A percentile compares a stretch with the other conserved stretches of the same genome.
Evolutionary conservation across 1,140 invertebrate genomes (phyloP).

Genomic region (Bursaphelenchus mucronatus): DNA sequence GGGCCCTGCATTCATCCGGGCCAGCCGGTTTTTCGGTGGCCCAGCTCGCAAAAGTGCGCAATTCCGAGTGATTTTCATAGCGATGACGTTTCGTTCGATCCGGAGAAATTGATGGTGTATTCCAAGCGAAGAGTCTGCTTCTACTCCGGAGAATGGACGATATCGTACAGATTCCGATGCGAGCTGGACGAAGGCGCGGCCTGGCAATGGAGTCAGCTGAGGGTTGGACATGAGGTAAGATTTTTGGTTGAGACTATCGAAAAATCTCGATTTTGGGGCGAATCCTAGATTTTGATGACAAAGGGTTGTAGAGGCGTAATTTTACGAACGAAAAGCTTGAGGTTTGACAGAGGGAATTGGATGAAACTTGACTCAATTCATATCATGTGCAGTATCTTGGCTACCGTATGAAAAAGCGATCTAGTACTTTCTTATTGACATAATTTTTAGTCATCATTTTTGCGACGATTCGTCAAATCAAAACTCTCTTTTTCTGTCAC

Average conservation of each 20-base stretch:
- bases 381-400: no score
- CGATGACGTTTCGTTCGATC: slow-evolving; percentile 38
- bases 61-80: slow-evolving; percentile 22
- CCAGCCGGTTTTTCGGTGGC: slow-evolving; percentile 50
- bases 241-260: slow-evolving; percentile 24
- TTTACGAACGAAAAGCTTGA: no score
- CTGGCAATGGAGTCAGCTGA: slow-evolving; percentile 4
- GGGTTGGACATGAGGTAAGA: slow-evolving; percentile 19
- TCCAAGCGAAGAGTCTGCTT: slow-evolving; percentile 48
- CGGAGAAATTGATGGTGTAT: slow-evolving; percentile 31
- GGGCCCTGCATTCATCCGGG: slow-evolving; percentile 44
- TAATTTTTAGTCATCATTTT: no score
- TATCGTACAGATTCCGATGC: slow-evolving; percentile 31
- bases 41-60: slow-evolving; percentile 13
- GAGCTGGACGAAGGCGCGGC: neutral
- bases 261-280: neutral
- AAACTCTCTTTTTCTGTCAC: neutral
- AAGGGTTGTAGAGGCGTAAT: no score
- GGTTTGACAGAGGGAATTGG: no score
- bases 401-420: no score
- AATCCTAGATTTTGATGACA: neutral
- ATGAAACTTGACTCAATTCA: no score
- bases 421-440: no score
- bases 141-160: slow-evolving; percentile 35
- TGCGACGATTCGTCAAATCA: slow-evolving; percentile 1